A percentile compares a stretch with the other conserved stretches of the same genome.
phyloP scores from a whole-genome alignment of 2,888 invertebrate genomes.

The Dendrolimus pini region DNA sequence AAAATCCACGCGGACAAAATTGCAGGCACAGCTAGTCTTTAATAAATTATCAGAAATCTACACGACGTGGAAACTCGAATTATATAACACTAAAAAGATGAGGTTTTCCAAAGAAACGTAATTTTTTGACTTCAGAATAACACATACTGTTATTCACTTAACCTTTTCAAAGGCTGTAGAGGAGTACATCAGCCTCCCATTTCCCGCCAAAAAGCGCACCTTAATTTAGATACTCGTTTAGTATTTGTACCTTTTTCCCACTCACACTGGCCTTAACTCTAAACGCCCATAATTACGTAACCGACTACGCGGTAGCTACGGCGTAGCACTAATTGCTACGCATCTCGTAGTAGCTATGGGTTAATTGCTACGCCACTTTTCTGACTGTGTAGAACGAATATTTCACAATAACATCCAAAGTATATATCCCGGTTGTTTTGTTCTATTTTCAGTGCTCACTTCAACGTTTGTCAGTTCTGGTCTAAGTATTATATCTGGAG shows the following conservation, averaged over 20 bases:
- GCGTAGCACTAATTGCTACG: slow-evolving; percentile 71
- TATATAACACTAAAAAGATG: too few relatives aligned
- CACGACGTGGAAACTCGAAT: too few relatives aligned
- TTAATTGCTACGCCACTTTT: slow-evolving; percentile 58
- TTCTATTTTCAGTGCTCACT: not conserved
- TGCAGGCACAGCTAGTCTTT: too few relatives aligned
- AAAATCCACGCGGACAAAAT: too few relatives aligned
- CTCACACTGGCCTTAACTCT: slow-evolving; percentile 15
- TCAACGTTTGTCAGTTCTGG: too few relatives aligned
- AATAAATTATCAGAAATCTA: too few relatives aligned
- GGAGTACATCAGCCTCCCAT: too few relatives aligned
- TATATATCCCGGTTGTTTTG: not conserved
- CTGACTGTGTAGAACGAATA: slow-evolving; percentile 12
- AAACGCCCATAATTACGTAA: slow-evolving; percentile 62
- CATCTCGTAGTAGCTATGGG: slow-evolving; percentile 52
- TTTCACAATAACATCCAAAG: not conserved
- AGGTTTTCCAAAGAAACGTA: too few relatives aligned
- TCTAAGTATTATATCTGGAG: too few relatives aligned
- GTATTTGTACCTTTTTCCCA: slow-evolving; percentile 12
- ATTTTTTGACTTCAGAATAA: too few relatives aligned
- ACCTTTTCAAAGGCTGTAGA: too few relatives aligned
- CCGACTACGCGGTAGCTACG: slow-evolving; percentile 31
- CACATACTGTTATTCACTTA: too few relatives aligned
- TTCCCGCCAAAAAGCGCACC: not conserved
- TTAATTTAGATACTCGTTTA: not conserved